Conservation (phyloP, 2,888 invertebrate species). For the Dorcus hopei region DNA sequence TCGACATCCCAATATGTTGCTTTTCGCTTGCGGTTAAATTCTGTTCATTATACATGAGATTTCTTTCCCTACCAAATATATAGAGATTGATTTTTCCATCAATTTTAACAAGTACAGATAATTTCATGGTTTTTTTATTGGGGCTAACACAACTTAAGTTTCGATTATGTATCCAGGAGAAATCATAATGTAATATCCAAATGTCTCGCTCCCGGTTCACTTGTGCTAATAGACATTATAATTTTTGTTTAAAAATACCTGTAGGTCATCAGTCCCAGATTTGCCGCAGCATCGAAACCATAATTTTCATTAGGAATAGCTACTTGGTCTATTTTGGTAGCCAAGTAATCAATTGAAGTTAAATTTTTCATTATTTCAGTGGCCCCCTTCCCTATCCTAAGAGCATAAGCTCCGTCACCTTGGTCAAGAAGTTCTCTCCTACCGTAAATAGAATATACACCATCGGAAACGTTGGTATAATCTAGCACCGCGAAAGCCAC, state of each 20-base stretch:
- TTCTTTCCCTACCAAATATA: slow-evolving; percentile 8
- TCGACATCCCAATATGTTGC: slow-evolving; percentile 34
- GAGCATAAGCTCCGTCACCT: slow-evolving; percentile 30
- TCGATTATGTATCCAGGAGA: no score
- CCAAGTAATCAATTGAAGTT: slow-evolving; percentile 56
- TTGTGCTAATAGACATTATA: background rate
- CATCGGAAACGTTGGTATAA: slow-evolving; percentile 54
- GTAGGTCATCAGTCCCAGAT: slow-evolving; percentile 86
- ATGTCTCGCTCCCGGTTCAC: no score
- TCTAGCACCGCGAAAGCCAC: slow-evolving; percentile 79
- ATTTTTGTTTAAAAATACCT: slow-evolving; percentile 27
- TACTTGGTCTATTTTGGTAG: slow-evolving; percentile 76
- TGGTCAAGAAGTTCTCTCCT: slow-evolving; percentile 64
- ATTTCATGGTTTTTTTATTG: no score
- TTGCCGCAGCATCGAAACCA: slow-evolving; percentile 84
- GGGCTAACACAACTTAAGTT: no score
- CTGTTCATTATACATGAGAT: slow-evolving; percentile 8
- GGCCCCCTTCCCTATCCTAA: slow-evolving; percentile 7
- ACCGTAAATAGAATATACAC: slow-evolving; percentile 63
- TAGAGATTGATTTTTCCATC: no score
- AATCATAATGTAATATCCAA: no score
- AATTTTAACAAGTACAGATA: background rate
- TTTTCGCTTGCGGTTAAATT: slow-evolving; percentile 21
- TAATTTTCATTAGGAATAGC: slow-evolving; percentile 72
- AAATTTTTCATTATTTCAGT: slow-evolving; percentile 52